Percentiles rank a stretch among this genome's conserved stretches.
phyloP scores from a whole-genome alignment of 2,113 vertebrate genomes.

The Oceanites oceanicus region DNA sequence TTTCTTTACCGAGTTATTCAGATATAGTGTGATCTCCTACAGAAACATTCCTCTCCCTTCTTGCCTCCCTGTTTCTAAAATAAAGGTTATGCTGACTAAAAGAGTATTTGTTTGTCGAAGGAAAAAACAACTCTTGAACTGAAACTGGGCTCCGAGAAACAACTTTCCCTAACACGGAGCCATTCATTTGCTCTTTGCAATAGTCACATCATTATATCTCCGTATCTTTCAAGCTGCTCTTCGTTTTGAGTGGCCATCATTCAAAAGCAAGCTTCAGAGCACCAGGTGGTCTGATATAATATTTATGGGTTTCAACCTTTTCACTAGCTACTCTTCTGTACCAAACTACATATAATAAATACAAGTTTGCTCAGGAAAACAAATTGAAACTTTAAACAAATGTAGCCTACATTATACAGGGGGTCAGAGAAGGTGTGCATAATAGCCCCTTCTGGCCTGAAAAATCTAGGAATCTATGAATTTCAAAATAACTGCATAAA shows the following conservation, averaged over 20 bases:
- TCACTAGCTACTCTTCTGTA: not conserved
- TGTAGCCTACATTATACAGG: not conserved
- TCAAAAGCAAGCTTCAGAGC: not conserved
- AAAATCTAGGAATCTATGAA: conserved; percentile 31
- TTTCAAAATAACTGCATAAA: conserved; percentile 46
- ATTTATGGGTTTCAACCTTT: conserved; percentile 50
- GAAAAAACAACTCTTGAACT: not conserved
- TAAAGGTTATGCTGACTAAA: not conserved
- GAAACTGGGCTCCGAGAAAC: not conserved
- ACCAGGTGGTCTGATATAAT: conserved; percentile 58
- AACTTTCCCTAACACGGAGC: not conserved
- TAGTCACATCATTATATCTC: not conserved
- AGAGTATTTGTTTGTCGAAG: not conserved
- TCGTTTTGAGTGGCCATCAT: not conserved
- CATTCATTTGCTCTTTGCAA: not conserved
- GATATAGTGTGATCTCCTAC: not conserved
- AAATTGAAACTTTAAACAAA: conserved; percentile 64
- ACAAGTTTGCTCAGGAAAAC: conserved; percentile 46
- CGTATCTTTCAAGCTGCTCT: not conserved
- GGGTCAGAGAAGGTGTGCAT: conserved; percentile 7
- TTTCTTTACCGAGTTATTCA: not conserved
- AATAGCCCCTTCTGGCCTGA: conserved; percentile 12
- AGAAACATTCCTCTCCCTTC: not conserved
- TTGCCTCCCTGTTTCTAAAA: not conserved
- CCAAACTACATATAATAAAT: conserved; percentile 5